Percentiles rank a stretch among this genome's conserved stretches.
Evolutionary conservation across 2,113 vertebrate genomes (phyloP).

Genomic region (Ciconia maguari): DNA sequence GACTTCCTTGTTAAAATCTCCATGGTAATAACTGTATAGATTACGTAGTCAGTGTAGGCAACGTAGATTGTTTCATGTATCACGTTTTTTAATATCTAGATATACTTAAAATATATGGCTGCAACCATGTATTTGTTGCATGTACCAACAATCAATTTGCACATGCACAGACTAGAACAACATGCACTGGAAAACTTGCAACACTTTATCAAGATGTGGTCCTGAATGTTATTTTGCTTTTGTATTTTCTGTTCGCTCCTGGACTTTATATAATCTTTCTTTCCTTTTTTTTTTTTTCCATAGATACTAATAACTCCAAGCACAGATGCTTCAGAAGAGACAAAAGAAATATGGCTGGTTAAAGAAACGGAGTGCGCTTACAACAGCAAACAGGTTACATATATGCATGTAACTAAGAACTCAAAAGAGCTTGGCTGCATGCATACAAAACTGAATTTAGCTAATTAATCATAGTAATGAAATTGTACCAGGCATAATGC

Average conservation of each 20-base stretch:
- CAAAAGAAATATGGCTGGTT: background rate
- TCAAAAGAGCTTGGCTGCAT: background rate
- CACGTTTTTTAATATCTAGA: background rate
- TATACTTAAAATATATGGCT: background rate
- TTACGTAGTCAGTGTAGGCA: background rate
- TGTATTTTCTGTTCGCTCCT: background rate
- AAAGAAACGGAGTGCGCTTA: background rate
- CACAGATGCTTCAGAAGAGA: background rate
- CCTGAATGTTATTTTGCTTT: background rate
- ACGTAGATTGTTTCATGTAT: background rate
- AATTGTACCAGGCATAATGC: background rate
- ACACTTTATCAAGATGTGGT: too few relatives aligned
- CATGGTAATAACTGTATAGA: background rate
- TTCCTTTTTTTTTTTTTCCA: background rate
- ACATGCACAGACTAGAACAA: background rate
- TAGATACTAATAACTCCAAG: background rate
- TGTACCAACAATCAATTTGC: background rate
- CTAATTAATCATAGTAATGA: background rate
- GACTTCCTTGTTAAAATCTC: background rate
- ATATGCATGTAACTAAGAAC: background rate
- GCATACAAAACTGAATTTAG: background rate
- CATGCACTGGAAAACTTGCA: background rate
- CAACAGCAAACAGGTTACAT: background rate
- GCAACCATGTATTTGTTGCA: background rate
- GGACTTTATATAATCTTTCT: background rate